Conservation (phyloP, 2,888 invertebrate species). For the Nasonia oneida region DNA sequence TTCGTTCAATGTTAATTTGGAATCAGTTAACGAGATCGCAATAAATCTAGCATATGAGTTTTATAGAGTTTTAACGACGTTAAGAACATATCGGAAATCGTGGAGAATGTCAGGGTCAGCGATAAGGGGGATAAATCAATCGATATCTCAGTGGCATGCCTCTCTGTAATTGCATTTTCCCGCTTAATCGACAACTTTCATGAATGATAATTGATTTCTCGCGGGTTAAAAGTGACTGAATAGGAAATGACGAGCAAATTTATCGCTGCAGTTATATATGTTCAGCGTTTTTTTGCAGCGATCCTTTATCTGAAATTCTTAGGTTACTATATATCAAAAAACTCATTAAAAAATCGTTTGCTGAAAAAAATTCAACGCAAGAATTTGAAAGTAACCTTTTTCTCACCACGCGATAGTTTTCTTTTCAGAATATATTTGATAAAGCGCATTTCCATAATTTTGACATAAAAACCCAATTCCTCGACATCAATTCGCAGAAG, state of each 20-base stretch:
- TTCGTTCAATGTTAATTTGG: neutral
- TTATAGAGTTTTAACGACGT: neutral
- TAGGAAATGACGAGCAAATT: constrained; percentile 7
- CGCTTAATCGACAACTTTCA: constrained; percentile 31
- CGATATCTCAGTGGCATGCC: constrained; percentile 3
- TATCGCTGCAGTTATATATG: neutral
- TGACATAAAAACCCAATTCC: too few species aligned
- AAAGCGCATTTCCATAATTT: too few species aligned
- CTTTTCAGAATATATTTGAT: too few species aligned
- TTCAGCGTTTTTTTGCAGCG: neutral
- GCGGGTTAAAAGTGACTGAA: neutral
- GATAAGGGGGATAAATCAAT: constrained; percentile 36
- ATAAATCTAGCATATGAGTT: neutral
- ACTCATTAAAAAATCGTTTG: neutral
- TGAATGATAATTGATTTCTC: constrained; percentile 24
- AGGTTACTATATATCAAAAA: neutral
- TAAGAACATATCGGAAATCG: constrained; percentile 16
- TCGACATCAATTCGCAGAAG: neutral
- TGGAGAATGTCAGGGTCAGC: constrained; percentile 35
- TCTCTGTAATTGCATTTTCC: constrained; percentile 46
- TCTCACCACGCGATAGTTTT: too few species aligned
- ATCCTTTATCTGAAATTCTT: neutral
- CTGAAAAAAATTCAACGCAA: neutral
- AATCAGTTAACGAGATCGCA: neutral
- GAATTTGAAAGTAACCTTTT: neutral